phyloP scores from a whole-genome alignment of 2,888 invertebrate genomes.

The Ctena decussata region DNA sequence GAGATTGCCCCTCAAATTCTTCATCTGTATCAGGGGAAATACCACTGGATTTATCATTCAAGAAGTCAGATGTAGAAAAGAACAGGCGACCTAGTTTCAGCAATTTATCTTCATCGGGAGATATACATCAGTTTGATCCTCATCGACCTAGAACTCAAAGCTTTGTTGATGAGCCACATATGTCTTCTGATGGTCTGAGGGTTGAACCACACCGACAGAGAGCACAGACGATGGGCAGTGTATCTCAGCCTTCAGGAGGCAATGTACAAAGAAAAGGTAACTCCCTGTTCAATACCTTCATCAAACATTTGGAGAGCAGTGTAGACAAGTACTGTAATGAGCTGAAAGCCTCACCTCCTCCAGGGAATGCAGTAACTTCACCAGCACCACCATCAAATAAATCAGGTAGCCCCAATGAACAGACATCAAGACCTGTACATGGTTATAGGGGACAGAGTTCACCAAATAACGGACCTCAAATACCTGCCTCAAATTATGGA shows the following conservation, averaged over 20 bases:
- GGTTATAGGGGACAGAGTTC: constrained; percentile 28
- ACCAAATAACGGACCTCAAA: constrained; percentile 25
- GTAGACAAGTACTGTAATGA: constrained; percentile 76
- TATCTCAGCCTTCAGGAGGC: not conserved
- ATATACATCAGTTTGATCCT: not conserved
- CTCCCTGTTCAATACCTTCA: constrained; percentile 35
- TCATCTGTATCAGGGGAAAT: constrained; percentile 22
- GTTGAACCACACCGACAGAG: not conserved
- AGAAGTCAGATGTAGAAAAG: constrained; percentile 42
- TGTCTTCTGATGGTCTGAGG: not conserved
- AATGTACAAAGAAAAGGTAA: not conserved
- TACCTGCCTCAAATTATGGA: constrained; percentile 7
- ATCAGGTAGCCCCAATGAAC: constrained; percentile 20
- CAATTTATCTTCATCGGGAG: constrained; percentile 9
- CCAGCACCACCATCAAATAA: constrained; percentile 2
- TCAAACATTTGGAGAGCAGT: constrained; percentile 77
- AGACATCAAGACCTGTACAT: not conserved
- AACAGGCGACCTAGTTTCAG: constrained; percentile 24
- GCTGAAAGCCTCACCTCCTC: constrained; percentile 34
- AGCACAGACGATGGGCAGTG: not conserved
- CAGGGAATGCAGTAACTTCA: constrained; percentile 10
- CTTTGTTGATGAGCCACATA: not conserved
- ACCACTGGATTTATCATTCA: constrained; percentile 71
- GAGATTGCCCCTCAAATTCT: not conserved
- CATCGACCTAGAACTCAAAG: not conserved